Percentiles rank a stretch among this genome's conserved stretches.
phyloP scores from a whole-genome alignment of 2,888 invertebrate species.

The Tiliacea aurago region DNA sequence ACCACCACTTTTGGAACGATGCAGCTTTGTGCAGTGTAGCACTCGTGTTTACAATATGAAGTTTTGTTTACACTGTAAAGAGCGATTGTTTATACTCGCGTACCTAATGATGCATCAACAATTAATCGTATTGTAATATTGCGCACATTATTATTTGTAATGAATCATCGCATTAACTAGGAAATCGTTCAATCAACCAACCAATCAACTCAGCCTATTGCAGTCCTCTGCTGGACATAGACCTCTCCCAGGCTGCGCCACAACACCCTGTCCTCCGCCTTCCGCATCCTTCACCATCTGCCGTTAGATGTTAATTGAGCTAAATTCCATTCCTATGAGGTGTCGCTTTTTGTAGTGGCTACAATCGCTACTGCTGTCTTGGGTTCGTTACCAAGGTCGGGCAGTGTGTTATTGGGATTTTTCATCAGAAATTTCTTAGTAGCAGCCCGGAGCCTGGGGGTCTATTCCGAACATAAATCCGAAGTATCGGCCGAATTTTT shows the following conservation, averaged over 20 bases:
- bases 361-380: no score
- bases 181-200: no score
- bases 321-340: neutral
- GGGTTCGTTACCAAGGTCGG: neutral
- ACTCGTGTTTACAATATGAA: constrained; percentile 8
- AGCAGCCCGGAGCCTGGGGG: no score
- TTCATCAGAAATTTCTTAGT: neutral
- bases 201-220: no score
- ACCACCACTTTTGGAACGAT: constrained; percentile 51
- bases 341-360: neutral
- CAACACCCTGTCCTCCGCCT: no score
- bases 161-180: neutral
- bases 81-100: constrained; percentile 15
- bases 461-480: no score
- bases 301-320: neutral
- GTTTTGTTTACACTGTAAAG: constrained; percentile 2
- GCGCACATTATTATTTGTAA: neutral
- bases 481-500: no score
- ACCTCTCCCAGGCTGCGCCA: no score
- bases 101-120: constrained; percentile 1
- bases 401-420: neutral
- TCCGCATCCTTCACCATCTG: no score
- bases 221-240: no score
- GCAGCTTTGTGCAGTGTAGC: neutral
- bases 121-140: neutral